Conservation (phyloP, 2,888 invertebrate species). For the Ctena decussata region DNA sequence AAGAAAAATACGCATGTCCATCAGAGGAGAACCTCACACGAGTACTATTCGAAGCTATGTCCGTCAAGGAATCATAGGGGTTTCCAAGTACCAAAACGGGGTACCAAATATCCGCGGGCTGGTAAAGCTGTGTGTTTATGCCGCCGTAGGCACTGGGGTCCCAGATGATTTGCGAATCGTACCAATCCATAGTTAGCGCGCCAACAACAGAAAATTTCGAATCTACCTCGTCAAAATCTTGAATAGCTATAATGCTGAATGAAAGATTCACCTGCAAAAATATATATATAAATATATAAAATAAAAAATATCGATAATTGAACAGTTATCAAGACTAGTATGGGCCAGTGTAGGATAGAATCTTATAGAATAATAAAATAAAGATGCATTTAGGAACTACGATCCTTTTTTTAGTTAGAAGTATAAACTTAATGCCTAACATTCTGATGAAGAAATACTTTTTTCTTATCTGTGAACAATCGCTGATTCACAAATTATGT, state of each 20-base stretch:
- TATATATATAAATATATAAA: too few relatives aligned
- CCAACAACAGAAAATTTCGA: constrained; percentile 39
- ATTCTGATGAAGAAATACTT: too few relatives aligned
- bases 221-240: constrained; percentile 43
- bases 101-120: constrained; percentile 21
- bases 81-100: constrained; percentile 35
- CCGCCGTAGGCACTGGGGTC: neutral
- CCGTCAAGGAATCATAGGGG: constrained; percentile 22
- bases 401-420: too few relatives aligned
- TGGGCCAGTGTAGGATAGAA: too few relatives aligned
- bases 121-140: neutral
- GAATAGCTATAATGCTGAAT: constrained; percentile 41
- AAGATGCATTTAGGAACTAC: too few relatives aligned
- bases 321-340: too few relatives aligned
- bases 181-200: constrained; percentile 20
- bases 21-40: constrained; percentile 12
- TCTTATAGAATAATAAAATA: too few relatives aligned
- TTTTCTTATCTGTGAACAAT: too few relatives aligned
- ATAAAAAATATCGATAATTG: too few relatives aligned
- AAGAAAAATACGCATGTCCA: constrained; percentile 27
- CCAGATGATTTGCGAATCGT: constrained; percentile 16
- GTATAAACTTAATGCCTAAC: too few relatives aligned
- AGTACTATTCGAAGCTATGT: constrained; percentile 27
- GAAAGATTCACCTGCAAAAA: constrained; percentile 22
- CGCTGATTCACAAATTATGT: too few relatives aligned